Base-by-base conservation (phyloP, 2,797 vertebrate species). In the Fistularia tabacaria region DNA sequence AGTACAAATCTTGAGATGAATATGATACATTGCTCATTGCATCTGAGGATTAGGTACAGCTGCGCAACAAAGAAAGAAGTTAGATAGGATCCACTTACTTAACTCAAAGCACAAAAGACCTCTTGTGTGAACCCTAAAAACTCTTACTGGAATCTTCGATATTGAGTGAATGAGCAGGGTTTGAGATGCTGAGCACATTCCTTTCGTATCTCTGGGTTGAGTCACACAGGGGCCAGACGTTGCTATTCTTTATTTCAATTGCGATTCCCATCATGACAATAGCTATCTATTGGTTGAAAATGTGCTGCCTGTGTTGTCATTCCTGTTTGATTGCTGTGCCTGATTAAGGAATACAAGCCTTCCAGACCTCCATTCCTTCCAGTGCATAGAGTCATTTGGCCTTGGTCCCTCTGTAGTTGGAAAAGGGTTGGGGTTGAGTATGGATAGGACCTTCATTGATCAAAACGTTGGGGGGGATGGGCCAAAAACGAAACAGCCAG, bases 391-490 rank as follows among this genome's bases (percentile, higher is more conserved):
- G 70, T 73, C 64, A 73, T 46, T 79, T 79, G 79, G 62, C 62
- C 53, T 56, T 58, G 14, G 40, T 76, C 68, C 69, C 59, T 60
- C 55, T 65, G 62, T 66, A 57, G 59, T 62, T 45, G 57, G 45
- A 51, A 49, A 9, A 38, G 47, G 38, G 37, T 10, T 36, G 45
- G 49, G 41, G 49, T 50, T 67, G 60, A 66, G 70, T 64, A 57
- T 67, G 57, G 64, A 78, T 62, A 51, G 70, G 49, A 59, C 66
- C 60, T 59, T 72, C 74, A 86, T 88, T 83, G 86, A 89, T 87
- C 77, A 68, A 58, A 66, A 52, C 46, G 48, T 72, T 48, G 51
- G 58, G 62, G 62, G 47, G 54, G 67, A 52, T 15, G 51, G 54
- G 38, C 56, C 46, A 14, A 7, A 25, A 11, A 47, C 53, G 25